Conservation (phyloP, 2,113 vertebrate species). For the Gracilinanus agilis region DNA sequence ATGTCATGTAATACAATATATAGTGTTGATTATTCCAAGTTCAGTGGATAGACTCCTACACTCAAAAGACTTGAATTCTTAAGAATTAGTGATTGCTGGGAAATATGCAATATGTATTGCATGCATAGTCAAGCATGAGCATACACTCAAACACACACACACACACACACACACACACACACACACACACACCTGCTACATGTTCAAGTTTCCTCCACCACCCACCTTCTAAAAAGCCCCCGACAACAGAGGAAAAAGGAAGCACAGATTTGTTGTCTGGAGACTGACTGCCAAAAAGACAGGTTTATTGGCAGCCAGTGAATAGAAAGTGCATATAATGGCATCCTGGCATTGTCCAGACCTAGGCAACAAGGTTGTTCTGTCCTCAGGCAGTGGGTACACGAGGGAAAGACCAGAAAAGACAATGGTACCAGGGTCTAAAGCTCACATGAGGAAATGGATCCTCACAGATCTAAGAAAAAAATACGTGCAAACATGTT, state of each 20-base stretch:
- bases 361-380: not conserved
- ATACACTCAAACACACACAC: not conserved
- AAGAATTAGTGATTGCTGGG: not conserved
- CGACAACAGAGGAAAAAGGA: not conserved
- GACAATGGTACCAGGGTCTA: not conserved
- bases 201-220: constrained; percentile 25
- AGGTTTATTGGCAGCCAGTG: constrained; percentile 37
- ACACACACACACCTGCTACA: not conserved
- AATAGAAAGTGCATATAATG: constrained; percentile 15
- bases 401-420: not conserved
- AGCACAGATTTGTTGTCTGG: constrained; percentile 17
- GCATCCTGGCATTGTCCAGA: constrained; percentile 38
- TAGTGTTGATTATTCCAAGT: too few relatives aligned
- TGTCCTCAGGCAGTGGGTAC: not conserved
- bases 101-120: not conserved
- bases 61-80: too few relatives aligned
- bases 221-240: not conserved
- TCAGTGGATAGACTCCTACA: too few relatives aligned
- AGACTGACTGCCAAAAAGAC: constrained; percentile 20
- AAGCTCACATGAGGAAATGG: constrained; percentile 37
- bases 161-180: not conserved
- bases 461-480: constrained; percentile 43
- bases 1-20: too few relatives aligned
- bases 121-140: not conserved
- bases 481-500: constrained; percentile 4